Base-by-base conservation (phyloP, 2,113 vertebrate species). In the Ciconia stormi region DNA sequence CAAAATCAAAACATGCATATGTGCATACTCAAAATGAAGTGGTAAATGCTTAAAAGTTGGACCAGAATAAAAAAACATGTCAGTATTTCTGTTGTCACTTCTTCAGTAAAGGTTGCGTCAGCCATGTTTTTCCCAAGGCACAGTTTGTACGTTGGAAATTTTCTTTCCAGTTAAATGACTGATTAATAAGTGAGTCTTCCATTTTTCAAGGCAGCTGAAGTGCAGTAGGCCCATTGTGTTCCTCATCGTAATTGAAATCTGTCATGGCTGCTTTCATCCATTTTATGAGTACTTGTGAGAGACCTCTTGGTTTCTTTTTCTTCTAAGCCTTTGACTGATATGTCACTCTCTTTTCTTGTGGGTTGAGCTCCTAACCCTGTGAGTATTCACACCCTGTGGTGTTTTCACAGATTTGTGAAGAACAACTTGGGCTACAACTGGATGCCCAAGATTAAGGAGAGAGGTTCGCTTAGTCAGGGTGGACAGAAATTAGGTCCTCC, bases 1-100 rank as follows among this genome's bases (percentile, higher is more conserved):
- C 92, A 85, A 94, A 98, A 72, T 97, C 90, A 96, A 94, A 98
- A 90, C 86, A 82, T 95, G 82, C 73, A 88, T 90, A 49, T 89
- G 66, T 2, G 6, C 16, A 30, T 69, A 30, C 47, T 91, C 62
- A 50, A 5, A 84, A 78, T 74, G 58, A 85, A 84, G 76, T 72
- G 17, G 16, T 62, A 82, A 78, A 69, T 79, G 47, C 70, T 89
- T 87, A 69, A 95, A 85, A 90, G 44, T 62, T 82, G 78, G 40
- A 69, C 40, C 27, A 79, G 56, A 87, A 69, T 79, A 67, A 85
- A 85, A 73, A 89, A 89, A 21, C 62, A 36, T 59, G 29, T 69
- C 61, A 67, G 29, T 55, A 18, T 59, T 91, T 34, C 44, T 82
- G 36, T 69, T 89, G 34, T 53, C 62, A 58, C 44, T 92, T 84